Evolutionary conservation across 2,888 invertebrate species (phyloP), one percentile per base, ranked within the genome.

Genomic region (Peribatodes rhomboidaria): DNA sequence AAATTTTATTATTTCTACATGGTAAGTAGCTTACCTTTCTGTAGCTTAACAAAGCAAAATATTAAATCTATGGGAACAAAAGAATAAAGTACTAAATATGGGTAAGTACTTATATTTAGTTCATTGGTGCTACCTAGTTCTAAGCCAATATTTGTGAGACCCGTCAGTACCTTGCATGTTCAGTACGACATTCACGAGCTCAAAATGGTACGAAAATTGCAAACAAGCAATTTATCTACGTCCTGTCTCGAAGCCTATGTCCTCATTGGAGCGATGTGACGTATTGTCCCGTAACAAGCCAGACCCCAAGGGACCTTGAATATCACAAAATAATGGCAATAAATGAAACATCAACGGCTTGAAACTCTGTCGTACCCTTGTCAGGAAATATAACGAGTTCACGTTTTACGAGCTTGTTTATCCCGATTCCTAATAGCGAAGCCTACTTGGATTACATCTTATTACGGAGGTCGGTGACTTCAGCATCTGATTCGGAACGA

Each of bases 391-490:
- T 80, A 81, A 81, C 79, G 68, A 80, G 80, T 78, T 81, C 73
- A 73, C 77, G 76, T 82, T 84, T 85, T 85, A 85, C 76, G 83
- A 81, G 69, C 80, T 83, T 82, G 83, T 84, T 84, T 83, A 82
- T 84, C 79, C 74, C 71, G 74, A 76, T 77, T 75, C 71, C 71
- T 76, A 73, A 69, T 49, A 61, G 60, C 57, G 42, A 61, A 57
- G 52, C 67, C 56, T 58, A 60, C 60, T 61, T 44, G 63, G 53
- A 65, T 65, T 71, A 71, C 66, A 65, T 65, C 55, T 61, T 56
- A 55, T 55, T 61, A 69, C 59, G 50, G 61, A 70, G 72, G 70
- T 68, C 72, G 56, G 59, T 60, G 71, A 65, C 71, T 47, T 44
- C 33, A 56, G n/a, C 57, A 61, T 65, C 42, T 60, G 54, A 62